Conservation (phyloP, 2,797 vertebrate species). For the Sebastes itinus region DNA sequence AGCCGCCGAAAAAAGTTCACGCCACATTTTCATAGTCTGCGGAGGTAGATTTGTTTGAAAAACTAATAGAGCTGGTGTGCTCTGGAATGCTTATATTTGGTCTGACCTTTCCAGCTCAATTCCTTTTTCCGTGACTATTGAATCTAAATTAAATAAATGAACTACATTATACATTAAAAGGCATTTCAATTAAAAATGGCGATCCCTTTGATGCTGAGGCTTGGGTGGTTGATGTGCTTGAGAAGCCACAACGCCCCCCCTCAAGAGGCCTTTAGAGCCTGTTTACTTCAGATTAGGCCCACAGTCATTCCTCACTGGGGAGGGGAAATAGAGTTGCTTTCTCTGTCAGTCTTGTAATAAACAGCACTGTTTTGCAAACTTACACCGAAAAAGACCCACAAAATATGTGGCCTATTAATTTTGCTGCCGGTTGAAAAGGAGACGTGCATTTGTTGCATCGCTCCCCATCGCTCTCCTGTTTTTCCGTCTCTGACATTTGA, state of each 20-base stretch:
- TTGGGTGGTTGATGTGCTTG: slow-evolving; percentile 59
- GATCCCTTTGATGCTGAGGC: slow-evolving; percentile 67
- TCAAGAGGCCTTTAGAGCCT: slow-evolving; percentile 52
- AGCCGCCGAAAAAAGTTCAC: slow-evolving; percentile 53
- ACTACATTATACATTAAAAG: slow-evolving; percentile 73
- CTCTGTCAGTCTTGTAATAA: slow-evolving; percentile 36
- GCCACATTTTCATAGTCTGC: slow-evolving; percentile 49
- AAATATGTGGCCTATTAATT: neutral
- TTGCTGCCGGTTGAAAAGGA: neutral
- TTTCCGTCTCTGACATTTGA: slow-evolving; percentile 37
- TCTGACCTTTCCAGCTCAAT: slow-evolving; percentile 72
- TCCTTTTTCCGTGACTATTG: slow-evolving; percentile 56
- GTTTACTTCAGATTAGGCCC: slow-evolving; percentile 67
- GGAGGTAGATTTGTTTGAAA: slow-evolving; percentile 66
- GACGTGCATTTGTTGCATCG: slow-evolving; percentile 2
- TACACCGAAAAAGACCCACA: neutral
- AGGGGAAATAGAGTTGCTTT: slow-evolving; percentile 30
- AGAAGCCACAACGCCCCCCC: slow-evolving; percentile 40
- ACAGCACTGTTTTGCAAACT: slow-evolving; percentile 35
- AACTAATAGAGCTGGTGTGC: slow-evolving; percentile 52
- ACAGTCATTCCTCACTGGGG: slow-evolving; percentile 60
- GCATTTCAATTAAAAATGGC: slow-evolving; percentile 72
- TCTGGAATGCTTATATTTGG: slow-evolving; percentile 61
- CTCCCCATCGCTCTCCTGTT: neutral
- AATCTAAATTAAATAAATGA: slow-evolving; percentile 76